A percentile compares a stretch with the other conserved stretches of the same genome.
These are phyloP conservation scores for Ctenomys sociabilis DNA, from an alignment of 2,113 vertebrate species.

Conservation along the genomic window DNA sequence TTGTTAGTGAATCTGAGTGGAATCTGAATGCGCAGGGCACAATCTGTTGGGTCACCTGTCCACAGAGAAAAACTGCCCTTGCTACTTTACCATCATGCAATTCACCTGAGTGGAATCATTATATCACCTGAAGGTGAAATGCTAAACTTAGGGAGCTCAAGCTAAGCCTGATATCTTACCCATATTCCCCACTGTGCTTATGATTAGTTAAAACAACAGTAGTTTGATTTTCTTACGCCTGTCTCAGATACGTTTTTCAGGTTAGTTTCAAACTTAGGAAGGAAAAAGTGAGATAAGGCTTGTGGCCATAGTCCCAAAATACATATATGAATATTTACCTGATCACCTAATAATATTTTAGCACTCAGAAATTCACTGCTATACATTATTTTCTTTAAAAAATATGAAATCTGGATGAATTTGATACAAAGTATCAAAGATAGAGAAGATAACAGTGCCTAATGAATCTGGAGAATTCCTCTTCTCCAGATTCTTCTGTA, in stretches of 20 bases:
- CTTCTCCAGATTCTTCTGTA: neutral
- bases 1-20: neutral
- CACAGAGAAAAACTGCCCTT: neutral
- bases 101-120: fast-evolving
- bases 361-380: neutral
- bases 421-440: neutral
- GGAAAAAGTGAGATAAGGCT: neutral
- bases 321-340: neutral
- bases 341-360: neutral
- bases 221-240: neutral
- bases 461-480: neutral
- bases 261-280: neutral
- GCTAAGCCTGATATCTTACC: neutral
- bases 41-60: no score
- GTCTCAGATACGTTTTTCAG: neutral
- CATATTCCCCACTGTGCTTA: neutral
- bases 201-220: neutral
- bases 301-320: neutral
- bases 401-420: neutral
- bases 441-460: neutral
- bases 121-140: neutral
- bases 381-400: neutral
- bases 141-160: neutral
- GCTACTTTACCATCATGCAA: neutral
- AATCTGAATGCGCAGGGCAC: neutral